phyloP scores from a whole-genome alignment of 1,140 invertebrate genomes.

The Phenacoccus solenopsis region DNA sequence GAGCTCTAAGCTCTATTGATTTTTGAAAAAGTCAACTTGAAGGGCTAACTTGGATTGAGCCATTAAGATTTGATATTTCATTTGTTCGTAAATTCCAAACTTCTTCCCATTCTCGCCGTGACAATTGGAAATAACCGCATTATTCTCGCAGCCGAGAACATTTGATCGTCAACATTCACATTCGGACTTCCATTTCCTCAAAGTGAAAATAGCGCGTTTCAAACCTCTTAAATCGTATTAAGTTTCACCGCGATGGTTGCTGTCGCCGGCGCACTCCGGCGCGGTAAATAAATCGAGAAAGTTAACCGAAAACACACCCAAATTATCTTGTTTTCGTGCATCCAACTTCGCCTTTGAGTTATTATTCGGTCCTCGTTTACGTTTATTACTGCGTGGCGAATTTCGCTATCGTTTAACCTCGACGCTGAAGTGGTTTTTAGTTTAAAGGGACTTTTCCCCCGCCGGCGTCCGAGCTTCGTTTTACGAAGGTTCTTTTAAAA shows the following conservation, averaged over 20 bases:
- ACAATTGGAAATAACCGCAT: not conserved
- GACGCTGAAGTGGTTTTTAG: too few species aligned
- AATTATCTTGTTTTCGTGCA: not conserved
- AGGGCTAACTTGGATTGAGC: too few species aligned
- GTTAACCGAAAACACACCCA: not conserved
- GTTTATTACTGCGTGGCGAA: not conserved
- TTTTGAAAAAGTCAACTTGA: too few species aligned
- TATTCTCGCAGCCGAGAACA: not conserved
- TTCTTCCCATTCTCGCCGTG: not conserved
- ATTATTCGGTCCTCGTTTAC: not conserved
- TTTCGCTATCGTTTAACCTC: too few species aligned
- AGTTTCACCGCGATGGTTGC: not conserved
- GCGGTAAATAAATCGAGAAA: not conserved
- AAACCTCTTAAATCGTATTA: not conserved
- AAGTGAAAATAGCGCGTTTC: slow-evolving; percentile 3
- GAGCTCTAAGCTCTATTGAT: too few species aligned
- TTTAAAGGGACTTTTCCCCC: too few species aligned
- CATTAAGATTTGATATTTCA: too few species aligned
- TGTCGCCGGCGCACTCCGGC: too few species aligned
- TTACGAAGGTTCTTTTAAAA: not conserved
- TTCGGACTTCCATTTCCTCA: not conserved
- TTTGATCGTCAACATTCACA: not conserved
- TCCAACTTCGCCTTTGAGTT: not conserved
- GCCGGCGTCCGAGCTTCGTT: too few species aligned
- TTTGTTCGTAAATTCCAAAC: too few species aligned